Conservation (phyloP, 2,888 invertebrate genomes). For the Trypoxylon attenuatum region DNA sequence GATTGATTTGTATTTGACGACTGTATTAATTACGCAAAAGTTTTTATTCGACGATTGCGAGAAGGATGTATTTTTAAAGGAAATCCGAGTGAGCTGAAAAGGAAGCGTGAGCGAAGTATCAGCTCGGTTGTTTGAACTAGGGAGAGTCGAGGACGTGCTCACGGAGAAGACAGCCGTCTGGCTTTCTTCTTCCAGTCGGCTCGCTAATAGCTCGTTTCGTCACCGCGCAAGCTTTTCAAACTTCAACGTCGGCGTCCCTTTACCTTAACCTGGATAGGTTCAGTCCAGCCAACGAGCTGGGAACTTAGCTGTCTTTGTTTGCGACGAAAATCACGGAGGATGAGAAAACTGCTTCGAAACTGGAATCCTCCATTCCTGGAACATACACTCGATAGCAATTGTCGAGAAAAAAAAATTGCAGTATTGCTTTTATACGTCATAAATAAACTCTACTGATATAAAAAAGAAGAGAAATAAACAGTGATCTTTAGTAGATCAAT, state of each 20-base stretch:
- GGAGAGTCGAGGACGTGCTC: neutral
- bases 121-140: neutral
- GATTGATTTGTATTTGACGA: too few relatives aligned
- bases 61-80: too few relatives aligned
- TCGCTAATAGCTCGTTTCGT: slow-evolving; percentile 39
- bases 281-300: slow-evolving; percentile 13
- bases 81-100: neutral
- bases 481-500: too few relatives aligned
- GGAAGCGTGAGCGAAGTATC: neutral
- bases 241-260: slow-evolving; percentile 21
- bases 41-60: too few relatives aligned
- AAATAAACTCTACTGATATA: too few relatives aligned
- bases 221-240: slow-evolving; percentile 27
- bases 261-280: slow-evolving; percentile 23
- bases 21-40: too few relatives aligned
- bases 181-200: slow-evolving; percentile 21
- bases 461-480: too few relatives aligned
- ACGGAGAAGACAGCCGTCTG: neutral
- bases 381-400: too few relatives aligned
- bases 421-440: too few relatives aligned
- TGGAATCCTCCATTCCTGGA: neutral
- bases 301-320: slow-evolving; percentile 22
- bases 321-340: slow-evolving; percentile 5
- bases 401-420: too few relatives aligned
- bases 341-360: neutral